These are phyloP conservation scores for Sylvia atricapilla DNA, from an alignment of 2,113 vertebrate species.

Conservation along the genomic window DNA sequence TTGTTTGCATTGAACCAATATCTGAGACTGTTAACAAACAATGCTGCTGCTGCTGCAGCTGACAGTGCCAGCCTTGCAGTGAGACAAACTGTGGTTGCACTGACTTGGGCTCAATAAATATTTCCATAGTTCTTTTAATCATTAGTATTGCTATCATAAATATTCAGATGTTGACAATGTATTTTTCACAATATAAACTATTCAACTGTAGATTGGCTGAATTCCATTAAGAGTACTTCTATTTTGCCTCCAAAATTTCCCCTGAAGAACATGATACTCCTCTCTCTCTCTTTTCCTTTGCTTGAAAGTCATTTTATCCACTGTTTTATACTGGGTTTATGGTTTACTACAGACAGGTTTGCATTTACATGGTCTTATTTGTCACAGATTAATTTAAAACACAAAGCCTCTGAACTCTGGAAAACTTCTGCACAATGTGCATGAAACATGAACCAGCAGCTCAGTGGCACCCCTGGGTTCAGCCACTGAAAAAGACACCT, in stretches of 20 bases:
- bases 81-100: background rate
- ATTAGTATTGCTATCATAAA: background rate
- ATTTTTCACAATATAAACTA: background rate
- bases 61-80: background rate
- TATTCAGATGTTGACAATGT: constrained; percentile 7
- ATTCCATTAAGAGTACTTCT: background rate
- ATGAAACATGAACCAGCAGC: background rate
- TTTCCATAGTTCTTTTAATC: background rate
- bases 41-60: background rate
- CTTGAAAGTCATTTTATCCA: background rate
- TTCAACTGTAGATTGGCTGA: background rate
- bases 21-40: background rate
- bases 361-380: background rate
- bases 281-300: background rate
- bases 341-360: background rate
- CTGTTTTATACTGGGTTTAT: background rate
- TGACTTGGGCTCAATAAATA: background rate
- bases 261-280: background rate
- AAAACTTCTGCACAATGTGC: background rate
- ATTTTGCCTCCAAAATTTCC: background rate
- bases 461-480: background rate
- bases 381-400: background rate
- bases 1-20: background rate
- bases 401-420: background rate
- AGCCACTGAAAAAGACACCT: background rate